Conservation (phyloP, 2,797 vertebrate species). For the Pangasius larnaudii region DNA sequence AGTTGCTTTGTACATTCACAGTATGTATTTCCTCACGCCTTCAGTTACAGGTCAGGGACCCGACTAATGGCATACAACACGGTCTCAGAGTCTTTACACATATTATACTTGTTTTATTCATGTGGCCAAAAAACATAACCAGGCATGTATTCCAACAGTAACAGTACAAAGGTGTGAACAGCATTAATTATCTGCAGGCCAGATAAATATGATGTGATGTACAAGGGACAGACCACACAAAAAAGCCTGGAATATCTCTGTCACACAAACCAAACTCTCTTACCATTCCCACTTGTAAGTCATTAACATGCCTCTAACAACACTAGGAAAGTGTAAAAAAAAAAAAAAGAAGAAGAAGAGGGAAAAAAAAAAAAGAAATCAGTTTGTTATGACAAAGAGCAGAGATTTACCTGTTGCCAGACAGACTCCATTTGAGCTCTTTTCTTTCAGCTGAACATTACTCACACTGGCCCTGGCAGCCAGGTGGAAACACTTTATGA, state of each 20-base stretch:
- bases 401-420: constrained; percentile 15
- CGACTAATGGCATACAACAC: background rate
- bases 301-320: background rate
- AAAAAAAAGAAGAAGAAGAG: background rate
- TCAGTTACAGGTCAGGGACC: background rate
- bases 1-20: background rate
- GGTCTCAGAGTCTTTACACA: background rate
- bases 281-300: background rate
- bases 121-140: background rate
- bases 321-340: background rate
- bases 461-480: background rate
- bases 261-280: background rate
- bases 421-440: constrained; percentile 17
- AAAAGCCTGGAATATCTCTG: background rate
- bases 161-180: background rate
- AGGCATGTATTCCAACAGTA: background rate
- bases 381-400: background rate
- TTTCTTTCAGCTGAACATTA: constrained; percentile 11
- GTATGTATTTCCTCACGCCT: background rate
- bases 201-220: background rate
- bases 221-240: background rate
- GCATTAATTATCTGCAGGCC: background rate
- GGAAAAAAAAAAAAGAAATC: background rate
- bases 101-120: background rate
- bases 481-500: constrained; percentile 18